Evolutionary conservation across 2,797 vertebrate species (phyloP).

Genomic region (Busarellus nigricollis): DNA sequence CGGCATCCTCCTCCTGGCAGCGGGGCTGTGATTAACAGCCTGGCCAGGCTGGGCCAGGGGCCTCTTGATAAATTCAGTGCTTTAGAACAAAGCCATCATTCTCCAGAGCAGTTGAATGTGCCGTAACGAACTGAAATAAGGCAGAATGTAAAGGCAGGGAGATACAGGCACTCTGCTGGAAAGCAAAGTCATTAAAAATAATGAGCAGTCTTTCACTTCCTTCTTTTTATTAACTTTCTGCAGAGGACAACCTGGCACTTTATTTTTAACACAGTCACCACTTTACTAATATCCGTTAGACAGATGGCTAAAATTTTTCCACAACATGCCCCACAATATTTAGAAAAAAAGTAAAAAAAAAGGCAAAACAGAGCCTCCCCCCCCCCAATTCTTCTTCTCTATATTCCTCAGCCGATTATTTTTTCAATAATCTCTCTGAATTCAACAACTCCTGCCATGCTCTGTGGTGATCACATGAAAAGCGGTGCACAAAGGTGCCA

Average conservation of each 20-base stretch:
- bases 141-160: slow-evolving; percentile 75
- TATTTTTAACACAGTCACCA: slow-evolving; percentile 68
- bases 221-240: slow-evolving; percentile 80
- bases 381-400: neutral
- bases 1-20: slow-evolving; percentile 59
- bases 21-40: slow-evolving; percentile 43
- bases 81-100: slow-evolving; percentile 85
- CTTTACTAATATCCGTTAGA: slow-evolving; percentile 66
- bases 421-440: neutral
- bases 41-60: slow-evolving; percentile 17
- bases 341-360: neutral
- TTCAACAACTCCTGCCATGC: neutral
- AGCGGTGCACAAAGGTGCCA: neutral
- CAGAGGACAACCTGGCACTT: slow-evolving; percentile 72
- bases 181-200: slow-evolving; percentile 90
- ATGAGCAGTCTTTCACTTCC: slow-evolving; percentile 82
- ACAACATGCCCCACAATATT: neutral
- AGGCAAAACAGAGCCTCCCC: neutral
- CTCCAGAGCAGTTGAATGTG: slow-evolving; percentile 72
- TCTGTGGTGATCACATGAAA: neutral
- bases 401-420: neutral
- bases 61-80: slow-evolving; percentile 71
- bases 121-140: slow-evolving; percentile 77
- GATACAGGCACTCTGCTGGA: slow-evolving; percentile 82
- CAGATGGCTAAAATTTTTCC: slow-evolving; percentile 49